Base-by-base conservation (phyloP, 2,113 vertebrate species). In the Myotis davidii region DNA sequence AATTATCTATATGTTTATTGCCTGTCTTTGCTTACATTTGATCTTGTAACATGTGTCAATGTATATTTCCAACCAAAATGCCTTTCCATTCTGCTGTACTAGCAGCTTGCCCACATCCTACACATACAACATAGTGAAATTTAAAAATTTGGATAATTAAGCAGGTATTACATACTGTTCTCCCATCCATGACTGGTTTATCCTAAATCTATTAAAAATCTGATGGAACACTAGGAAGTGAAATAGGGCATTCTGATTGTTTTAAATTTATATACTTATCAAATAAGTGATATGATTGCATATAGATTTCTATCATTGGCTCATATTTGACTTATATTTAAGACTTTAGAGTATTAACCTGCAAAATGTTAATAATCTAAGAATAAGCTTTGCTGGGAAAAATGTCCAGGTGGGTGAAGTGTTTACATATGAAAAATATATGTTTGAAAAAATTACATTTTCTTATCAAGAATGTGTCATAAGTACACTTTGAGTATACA, bases 281-380 rank as follows among this genome's bases (percentile, higher is more conserved):
- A 96, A 52, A 17, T 89, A 76, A 96, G n/a, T 88, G 50, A 81
- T 52, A 50, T 91, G 45, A 72, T 45, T 79, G 39, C 74, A 69
- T 48, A 45, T 59, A 25, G 50, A 65, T 85, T 87, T 93, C 42
- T 2, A 70, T n/a, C 10, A 54, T 16, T 92, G 34, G 1, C 11
- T 91, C 61, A 37, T 48, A 37, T 90, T 42, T 72, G 3, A 94
- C 69, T 84, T 94, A 85, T 21, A 39, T 79, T 77, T 78, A 59
- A 25, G 83, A 93, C 39, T 82, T 50, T 27, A 14, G 13, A 64
- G 1, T 61, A 88, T 67, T 48, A 65, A 78, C 5, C 17, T 67
- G 50, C 5, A 54, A 67, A 86, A 23, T 3, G 23, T 64, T 64
- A 83, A 70, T 77, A 45, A 67, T 83, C 32, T 74, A 39, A 89